Conservation (phyloP, 2,888 invertebrate genomes). For the Baccha elongata region DNA sequence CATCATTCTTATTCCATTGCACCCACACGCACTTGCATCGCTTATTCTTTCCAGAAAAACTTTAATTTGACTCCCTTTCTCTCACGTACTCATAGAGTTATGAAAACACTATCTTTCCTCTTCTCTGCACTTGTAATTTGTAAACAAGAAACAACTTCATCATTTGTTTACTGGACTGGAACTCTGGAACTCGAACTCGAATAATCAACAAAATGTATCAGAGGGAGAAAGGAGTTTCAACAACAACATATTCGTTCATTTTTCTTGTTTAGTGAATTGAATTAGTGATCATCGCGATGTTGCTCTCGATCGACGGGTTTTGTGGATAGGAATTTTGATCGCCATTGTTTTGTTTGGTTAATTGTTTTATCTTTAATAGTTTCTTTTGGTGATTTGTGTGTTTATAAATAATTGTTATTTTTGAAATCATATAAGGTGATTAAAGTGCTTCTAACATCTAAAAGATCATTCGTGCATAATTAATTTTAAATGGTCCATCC, state of each 20-base stretch:
- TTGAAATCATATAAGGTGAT: background rate
- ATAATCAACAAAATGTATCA: slow-evolving; percentile 54
- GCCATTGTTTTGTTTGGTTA: background rate
- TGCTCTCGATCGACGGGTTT: slow-evolving; percentile 74
- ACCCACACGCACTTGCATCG: slow-evolving; percentile 1
- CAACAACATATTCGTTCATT: background rate
- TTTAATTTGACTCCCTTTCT: background rate
- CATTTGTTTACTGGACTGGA: slow-evolving; percentile 37
- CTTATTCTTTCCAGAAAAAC: background rate
- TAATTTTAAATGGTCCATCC: too few relatives aligned
- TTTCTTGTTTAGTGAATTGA: background rate
- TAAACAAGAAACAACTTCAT: slow-evolving; percentile 39
- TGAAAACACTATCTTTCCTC: background rate
- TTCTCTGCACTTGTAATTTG: slow-evolving; percentile 57
- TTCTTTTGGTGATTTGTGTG: slow-evolving; percentile 12
- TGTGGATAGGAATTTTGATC: slow-evolving; percentile 19
- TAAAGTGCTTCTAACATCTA: background rate
- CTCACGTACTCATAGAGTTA: background rate
- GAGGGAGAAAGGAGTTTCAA: slow-evolving; percentile 44
- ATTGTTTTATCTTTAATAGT: slow-evolving; percentile 9
- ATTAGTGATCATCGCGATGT: slow-evolving; percentile 78
- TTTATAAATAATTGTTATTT: background rate
- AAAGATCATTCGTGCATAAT: too few relatives aligned
- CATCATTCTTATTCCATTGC: background rate
- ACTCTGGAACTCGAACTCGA: background rate